Percentiles rank a stretch among this genome's conserved stretches.
Conservation (phyloP, 53 echinoderm and acorn worm genomes). For the Antedon mediterranea region DNA sequence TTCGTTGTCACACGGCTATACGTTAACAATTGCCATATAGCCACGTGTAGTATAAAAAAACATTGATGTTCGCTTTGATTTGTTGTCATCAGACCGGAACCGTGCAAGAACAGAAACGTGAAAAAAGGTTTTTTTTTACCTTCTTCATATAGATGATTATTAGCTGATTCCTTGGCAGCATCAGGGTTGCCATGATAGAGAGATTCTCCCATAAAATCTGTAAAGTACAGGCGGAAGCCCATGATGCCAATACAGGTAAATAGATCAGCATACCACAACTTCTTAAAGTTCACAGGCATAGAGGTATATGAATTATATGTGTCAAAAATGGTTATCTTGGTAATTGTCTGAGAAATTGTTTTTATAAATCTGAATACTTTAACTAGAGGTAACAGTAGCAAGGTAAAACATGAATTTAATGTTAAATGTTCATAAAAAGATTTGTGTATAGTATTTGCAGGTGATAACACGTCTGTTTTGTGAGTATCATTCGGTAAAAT, state of each 20-base stretch:
- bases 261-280: constrained; percentile 57
- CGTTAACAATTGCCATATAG: too few relatives aligned
- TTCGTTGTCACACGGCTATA: too few relatives aligned
- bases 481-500: background rate
- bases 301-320: constrained; percentile 46
- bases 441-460: too few relatives aligned
- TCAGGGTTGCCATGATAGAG: constrained; percentile 85
- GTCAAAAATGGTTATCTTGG: constrained; percentile 9
- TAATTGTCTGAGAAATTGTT: background rate
- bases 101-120: too few relatives aligned
- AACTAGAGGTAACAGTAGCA: background rate
- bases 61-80: too few relatives aligned
- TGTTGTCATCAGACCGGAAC: too few relatives aligned
- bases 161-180: constrained; percentile 15
- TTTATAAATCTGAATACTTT: background rate
- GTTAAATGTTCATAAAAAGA: background rate
- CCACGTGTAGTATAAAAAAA: too few relatives aligned
- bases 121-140: constrained; percentile 25
- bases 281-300: constrained; percentile 56
- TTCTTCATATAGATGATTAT: constrained; percentile 41
- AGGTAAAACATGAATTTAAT: background rate
- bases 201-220: constrained; percentile 79
- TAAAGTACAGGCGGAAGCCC: constrained; percentile 84
- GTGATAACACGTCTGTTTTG: background rate
- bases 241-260: constrained; percentile 69